phyloP scores from a whole-genome alignment of 2,113 vertebrate genomes.

The Ophiodon elongatus region DNA sequence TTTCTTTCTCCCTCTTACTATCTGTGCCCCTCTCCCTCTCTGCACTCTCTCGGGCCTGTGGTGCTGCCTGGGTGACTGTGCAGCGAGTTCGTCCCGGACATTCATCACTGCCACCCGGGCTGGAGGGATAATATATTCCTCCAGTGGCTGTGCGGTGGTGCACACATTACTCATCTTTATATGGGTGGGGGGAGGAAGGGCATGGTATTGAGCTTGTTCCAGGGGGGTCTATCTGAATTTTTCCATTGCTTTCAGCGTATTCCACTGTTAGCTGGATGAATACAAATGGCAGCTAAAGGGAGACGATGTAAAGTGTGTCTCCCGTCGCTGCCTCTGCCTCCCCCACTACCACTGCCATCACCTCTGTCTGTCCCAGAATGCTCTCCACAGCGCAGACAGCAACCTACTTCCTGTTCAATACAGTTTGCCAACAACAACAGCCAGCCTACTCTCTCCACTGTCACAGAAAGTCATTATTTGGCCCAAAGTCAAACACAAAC shows the following conservation, averaged over 20 bases:
- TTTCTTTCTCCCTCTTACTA: conserved; percentile 8
- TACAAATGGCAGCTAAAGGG: conserved; percentile 61
- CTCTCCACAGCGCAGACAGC: background rate
- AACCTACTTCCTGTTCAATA: conserved; percentile 37
- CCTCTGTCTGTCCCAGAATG: background rate
- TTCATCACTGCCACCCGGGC: conserved; percentile 76
- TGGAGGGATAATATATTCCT: conserved; percentile 70
- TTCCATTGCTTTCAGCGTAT: conserved; percentile 55
- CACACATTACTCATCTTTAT: conserved; percentile 73
- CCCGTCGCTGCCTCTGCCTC: too few relatives aligned
- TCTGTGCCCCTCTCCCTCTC: conserved; percentile 25
- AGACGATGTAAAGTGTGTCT: background rate
- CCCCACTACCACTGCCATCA: background rate
- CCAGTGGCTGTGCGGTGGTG: conserved; percentile 26
- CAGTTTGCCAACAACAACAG: conserved; percentile 2
- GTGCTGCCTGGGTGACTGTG: conserved; percentile 64
- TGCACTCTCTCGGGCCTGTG: conserved; percentile 6
- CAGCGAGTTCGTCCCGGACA: conserved; percentile 53
- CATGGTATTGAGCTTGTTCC: conserved; percentile 5
- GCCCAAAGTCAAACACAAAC: conserved; percentile 1
- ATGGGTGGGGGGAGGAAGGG: conserved; percentile 13
- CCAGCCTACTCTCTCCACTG: background rate
- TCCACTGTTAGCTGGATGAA: conserved; percentile 41
- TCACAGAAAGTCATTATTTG: conserved; percentile 18
- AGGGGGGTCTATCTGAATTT: conserved; percentile 47